phyloP scores from a whole-genome alignment of 1,140 invertebrate species.

The Callitettix versicolor region DNA sequence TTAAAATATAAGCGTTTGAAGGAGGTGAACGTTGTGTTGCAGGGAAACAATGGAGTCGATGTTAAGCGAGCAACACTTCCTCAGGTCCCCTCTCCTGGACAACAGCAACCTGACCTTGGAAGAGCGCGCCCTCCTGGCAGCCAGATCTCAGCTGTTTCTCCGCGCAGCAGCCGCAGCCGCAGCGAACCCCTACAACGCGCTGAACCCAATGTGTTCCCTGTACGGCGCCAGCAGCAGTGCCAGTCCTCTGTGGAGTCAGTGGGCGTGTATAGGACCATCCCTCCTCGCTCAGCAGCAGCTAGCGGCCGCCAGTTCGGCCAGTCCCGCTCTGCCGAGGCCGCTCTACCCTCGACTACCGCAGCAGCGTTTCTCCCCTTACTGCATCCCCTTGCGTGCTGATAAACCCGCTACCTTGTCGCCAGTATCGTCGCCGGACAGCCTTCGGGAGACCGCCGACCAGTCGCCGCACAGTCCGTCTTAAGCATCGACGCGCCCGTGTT shows the following conservation, averaged over 20 bases:
- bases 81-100: slow-evolving; percentile 44
- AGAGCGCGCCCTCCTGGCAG: slow-evolving; percentile 46
- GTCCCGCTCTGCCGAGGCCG: slow-evolving; percentile 15
- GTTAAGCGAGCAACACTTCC: slow-evolving; percentile 51
- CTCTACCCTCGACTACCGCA: slow-evolving; percentile 15
- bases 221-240: slow-evolving; percentile 17
- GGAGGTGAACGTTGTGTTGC: too few relatives aligned
- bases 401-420: slow-evolving; percentile 13
- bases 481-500: too few relatives aligned
- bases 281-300: slow-evolving; percentile 7
- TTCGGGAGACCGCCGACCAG: slow-evolving; percentile 8
- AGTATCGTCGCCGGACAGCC: slow-evolving; percentile 18
- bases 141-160: slow-evolving; percentile 34
- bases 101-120: slow-evolving; percentile 47
- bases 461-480: slow-evolving; percentile 12
- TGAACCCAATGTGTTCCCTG: slow-evolving; percentile 18
- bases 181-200: slow-evolving; percentile 16
- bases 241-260: background rate
- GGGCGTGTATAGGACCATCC: slow-evolving; percentile 15
- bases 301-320: slow-evolving; percentile 7
- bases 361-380: slow-evolving; percentile 17
- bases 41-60: slow-evolving; percentile 56
- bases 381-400: slow-evolving; percentile 5
- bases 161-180: slow-evolving; percentile 30
- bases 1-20: too few relatives aligned